A percentile compares a stretch with the other conserved stretches of the same genome.
Conservation (phyloP, 2,888 invertebrate genomes). For the Limenitis camilla region DNA sequence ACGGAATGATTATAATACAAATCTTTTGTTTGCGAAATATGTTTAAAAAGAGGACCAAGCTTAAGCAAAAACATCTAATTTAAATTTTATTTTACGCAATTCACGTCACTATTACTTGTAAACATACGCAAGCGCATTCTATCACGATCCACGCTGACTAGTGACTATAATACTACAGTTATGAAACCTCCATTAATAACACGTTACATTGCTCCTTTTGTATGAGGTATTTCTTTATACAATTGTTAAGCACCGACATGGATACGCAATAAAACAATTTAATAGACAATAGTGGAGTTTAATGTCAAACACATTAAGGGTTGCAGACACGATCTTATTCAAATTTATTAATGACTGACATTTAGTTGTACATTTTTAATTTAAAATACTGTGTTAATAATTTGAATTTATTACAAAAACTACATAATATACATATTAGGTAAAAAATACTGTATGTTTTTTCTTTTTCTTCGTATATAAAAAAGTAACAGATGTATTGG, state of each 20-base stretch:
- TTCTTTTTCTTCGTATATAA: too few species aligned
- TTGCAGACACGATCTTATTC: too few species aligned
- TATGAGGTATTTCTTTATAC: constrained; percentile 3
- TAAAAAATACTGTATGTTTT: too few species aligned
- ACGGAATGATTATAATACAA: too few species aligned
- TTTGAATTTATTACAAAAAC: too few species aligned
- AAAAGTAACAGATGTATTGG: too few species aligned
- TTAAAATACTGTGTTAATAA: too few species aligned
- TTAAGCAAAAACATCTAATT: not conserved
- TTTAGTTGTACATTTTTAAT: too few species aligned
- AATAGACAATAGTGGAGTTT: not conserved
- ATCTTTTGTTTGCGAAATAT: too few species aligned
- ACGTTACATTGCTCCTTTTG: constrained; percentile 7
- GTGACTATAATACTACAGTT: constrained; percentile 1
- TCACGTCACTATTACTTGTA: constrained; percentile 2
- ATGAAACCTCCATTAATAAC: constrained; percentile 7
- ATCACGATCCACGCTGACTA: constrained; percentile 42
- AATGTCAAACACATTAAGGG: not conserved
- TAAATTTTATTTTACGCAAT: not conserved
- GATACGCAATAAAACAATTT: not conserved
- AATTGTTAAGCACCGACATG: not conserved
- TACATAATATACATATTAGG: too few species aligned
- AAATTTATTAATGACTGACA: too few species aligned
- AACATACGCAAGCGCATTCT: constrained; percentile 46
- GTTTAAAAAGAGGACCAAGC: too few species aligned